Base-by-base conservation (phyloP, 2,113 vertebrate genomes). In the Leuciscus idus region DNA sequence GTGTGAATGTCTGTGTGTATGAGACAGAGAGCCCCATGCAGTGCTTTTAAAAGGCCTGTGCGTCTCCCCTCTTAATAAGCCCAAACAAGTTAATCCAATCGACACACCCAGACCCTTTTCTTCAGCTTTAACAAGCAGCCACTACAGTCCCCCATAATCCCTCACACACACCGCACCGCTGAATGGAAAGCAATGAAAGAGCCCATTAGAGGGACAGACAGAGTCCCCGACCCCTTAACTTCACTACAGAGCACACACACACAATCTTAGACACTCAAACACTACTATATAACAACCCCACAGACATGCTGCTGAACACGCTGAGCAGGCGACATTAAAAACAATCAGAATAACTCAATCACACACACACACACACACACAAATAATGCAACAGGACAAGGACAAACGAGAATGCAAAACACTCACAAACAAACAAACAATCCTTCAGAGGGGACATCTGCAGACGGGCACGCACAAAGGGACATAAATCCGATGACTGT, bases 61-160 rank as follows among this genome's bases (percentile, higher is more conserved):
- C 91, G 92, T 93, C 93, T 94, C 93, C 91, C 90, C 92, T 94
- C 93, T 93, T 95, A 95, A 95, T 95, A 95, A 94, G 92, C 93
- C 94, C 93, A 95, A 95, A 95, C 94, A 95, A 95, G 94, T 94
- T 95, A 95, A 95, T 95, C 95, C 95, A 94, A 95, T 95, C 92
- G 92, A 93, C 94, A 93, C 94, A 94, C 94, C 95, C 94, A 91
- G 92, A 92, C 90, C 68, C 93, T 91, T 93, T 94, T 93, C 92
- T 94, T 91, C 93, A 91, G 92, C 92, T 93, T 94, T 94, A 94
- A 95, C 93, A 93, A 94, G 93, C 92, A 82, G 81, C 62, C 80
- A 89, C 92, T 93, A 92, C 93, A 85, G 91, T 91, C 90, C 88
- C 88, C 93, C 85, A 89, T 92, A 94, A 95, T 88, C 93, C 90